Evolutionary conservation across 2,797 vertebrate species (phyloP).

Genomic region (Austrolebias charrua): DNA sequence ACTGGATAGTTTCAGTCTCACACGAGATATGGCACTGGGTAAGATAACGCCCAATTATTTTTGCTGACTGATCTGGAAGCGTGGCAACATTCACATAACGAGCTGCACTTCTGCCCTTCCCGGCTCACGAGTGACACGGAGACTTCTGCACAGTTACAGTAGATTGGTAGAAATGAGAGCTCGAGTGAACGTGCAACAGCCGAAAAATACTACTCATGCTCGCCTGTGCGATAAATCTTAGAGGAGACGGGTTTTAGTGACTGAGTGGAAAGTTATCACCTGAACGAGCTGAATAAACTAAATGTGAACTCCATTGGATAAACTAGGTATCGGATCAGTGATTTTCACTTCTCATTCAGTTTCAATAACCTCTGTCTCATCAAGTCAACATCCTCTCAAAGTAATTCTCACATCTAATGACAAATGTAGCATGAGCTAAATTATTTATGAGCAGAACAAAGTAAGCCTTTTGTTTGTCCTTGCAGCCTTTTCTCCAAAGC

Average conservation of each 20-base stretch:
- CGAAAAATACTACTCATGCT: conserved; percentile 1
- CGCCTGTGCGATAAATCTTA: neutral
- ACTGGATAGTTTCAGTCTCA: conserved; percentile 62
- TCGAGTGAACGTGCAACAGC: neutral
- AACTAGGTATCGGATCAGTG: neutral
- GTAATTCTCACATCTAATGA: conserved; percentile 3
- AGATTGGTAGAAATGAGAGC: conserved; percentile 24
- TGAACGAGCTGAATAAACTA: neutral
- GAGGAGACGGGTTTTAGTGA: neutral
- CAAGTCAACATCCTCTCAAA: conserved; percentile 2
- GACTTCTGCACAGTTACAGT: conserved; percentile 34
- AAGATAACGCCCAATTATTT: conserved; percentile 77
- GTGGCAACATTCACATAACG: conserved; percentile 61
- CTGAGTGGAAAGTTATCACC: neutral
- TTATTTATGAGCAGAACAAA: neutral
- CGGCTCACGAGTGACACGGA: conserved; percentile 32
- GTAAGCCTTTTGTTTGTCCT: neutral
- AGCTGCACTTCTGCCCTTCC: conserved; percentile 53
- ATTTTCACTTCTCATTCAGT: neutral
- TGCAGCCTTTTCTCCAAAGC: neutral
- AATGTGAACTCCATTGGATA: neutral
- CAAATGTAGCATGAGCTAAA: conserved; percentile 1
- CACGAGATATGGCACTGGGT: conserved; percentile 63
- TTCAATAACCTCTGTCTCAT: neutral
- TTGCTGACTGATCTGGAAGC: conserved; percentile 63